Evolutionary conservation across 2,888 invertebrate genomes (phyloP), one percentile per base, ranked within the genome.

Genomic region (Harpalus rubripes): DNA sequence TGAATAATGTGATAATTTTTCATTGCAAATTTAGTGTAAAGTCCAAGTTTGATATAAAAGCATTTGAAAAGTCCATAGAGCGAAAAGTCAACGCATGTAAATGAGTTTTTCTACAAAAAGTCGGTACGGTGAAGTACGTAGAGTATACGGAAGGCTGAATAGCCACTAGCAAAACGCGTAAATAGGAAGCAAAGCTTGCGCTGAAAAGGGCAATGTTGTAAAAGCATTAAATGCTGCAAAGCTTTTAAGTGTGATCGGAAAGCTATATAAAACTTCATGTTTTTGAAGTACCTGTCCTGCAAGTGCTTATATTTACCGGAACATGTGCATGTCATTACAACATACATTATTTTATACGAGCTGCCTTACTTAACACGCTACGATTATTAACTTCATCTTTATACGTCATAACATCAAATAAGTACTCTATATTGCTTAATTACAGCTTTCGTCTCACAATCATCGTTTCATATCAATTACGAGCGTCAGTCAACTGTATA

Each of bases 221-320:
- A 82, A 82, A 82, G 74, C 82, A 72, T 82, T 82, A 82, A 82
- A 82, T 59, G 74, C 16, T 82, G 58, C 32, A 82, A 63, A 72
- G 82, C 82, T 82, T 82, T 74, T 74, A 82, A 82, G 82, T 82
- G 68, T 82, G 82, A 82, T 82, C 82, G 74, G 82, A 74, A 82
- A 74, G 72, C 82, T 82, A 74, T 82, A 74, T 72, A 82, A 68
- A 82, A 82, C 74, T 82, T 74, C 59, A 58, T 82, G 80, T 80
- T 80, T 74, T 80, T 80, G 61, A 80, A 80, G 80, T 80, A 80
- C 80, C 61, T 80, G 80, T 80, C 61, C 80, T 59, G 39, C 80
- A 78, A 78, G 58, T 78, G 78, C 78, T 78, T 58, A 78, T 78
- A 78, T 78, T 58, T 78, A 78, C 26, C 12, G 78, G 26, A 78